A percentile compares a stretch with the other conserved stretches of the same genome.
Evolutionary conservation across 2,113 vertebrate species (phyloP).

Genomic region (Hemiprocne comata): DNA sequence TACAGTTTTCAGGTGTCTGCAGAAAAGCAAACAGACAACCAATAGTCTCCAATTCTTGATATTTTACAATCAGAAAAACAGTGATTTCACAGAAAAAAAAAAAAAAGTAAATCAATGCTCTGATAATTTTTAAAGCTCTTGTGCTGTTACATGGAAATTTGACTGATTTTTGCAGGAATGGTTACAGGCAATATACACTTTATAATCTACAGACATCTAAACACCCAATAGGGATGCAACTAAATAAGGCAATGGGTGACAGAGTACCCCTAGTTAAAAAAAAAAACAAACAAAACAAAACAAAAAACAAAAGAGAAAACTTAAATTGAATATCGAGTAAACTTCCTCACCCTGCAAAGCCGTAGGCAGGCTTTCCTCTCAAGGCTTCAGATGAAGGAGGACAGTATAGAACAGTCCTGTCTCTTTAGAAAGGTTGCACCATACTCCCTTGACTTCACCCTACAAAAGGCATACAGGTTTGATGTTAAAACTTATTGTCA

Average conservation of each 20-base stretch:
- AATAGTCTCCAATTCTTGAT: neutral
- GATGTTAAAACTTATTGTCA: neutral
- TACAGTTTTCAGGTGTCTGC: neutral
- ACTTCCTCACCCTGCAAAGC: neutral
- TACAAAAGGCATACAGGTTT: neutral
- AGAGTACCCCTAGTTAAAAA: neutral
- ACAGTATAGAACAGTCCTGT: neutral
- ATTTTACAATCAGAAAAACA: neutral
- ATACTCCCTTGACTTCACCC: neutral
- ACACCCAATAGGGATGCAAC: neutral
- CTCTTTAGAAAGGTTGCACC: neutral
- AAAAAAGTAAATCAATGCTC: neutral
- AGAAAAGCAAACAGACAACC: neutral
- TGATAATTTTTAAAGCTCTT: neutral
- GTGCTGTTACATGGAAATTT: neutral
- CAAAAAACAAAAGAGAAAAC: neutral
- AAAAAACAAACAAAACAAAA: neutral
- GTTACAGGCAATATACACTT: neutral
- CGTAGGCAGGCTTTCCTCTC: neutral
- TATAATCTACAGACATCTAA: neutral
- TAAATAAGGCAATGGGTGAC: neutral
- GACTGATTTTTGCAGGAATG: neutral
- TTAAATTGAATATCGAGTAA: neutral
- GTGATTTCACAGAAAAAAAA: fast-evolving
- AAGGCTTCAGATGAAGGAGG: neutral